Evolutionary conservation across 1,140 invertebrate genomes (phyloP).

Genomic region (Drosophila pandora): DNA sequence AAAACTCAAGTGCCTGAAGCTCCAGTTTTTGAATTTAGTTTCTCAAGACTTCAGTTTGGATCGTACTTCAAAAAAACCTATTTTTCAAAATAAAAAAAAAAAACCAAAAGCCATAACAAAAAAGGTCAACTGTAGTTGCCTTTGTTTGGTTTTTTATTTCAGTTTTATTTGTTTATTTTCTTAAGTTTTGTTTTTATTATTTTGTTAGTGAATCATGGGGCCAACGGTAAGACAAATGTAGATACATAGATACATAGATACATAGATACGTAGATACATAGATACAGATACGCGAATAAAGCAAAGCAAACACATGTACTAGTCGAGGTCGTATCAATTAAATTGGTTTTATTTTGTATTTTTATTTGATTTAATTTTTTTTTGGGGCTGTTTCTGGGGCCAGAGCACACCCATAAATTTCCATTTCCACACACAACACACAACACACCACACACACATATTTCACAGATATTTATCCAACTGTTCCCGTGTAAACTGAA

Average conservation of each 20-base stretch:
- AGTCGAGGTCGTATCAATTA: slow-evolving; percentile 64
- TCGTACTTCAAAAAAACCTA: background rate
- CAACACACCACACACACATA: background rate
- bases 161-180: slow-evolving; percentile 47
- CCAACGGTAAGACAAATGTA: slow-evolving; percentile 14
- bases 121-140: slow-evolving; percentile 58
- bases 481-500: slow-evolving; percentile 15
- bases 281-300: slow-evolving; percentile 20
- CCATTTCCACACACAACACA: slow-evolving; percentile 6
- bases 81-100: slow-evolving; percentile 1
- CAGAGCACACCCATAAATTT: slow-evolving; percentile 29
- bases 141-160: slow-evolving; percentile 49
- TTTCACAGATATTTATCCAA: slow-evolving; percentile 10
- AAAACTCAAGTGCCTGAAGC: slow-evolving; percentile 2
- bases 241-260: slow-evolving; percentile 18
- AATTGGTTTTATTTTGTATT: slow-evolving; percentile 23
- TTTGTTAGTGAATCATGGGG: slow-evolving; percentile 40
- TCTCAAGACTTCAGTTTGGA: slow-evolving; percentile 1
- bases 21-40: slow-evolving; percentile 7
- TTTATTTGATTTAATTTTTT: background rate
- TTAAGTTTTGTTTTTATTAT: slow-evolving; percentile 7
- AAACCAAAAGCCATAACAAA: slow-evolving; percentile 24
- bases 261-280: slow-evolving; percentile 21
- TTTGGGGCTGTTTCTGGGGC: slow-evolving; percentile 21
- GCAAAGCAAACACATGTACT: slow-evolving; percentile 43